These are phyloP conservation scores for Henicopernis longicauda DNA, from an alignment of 2,113 vertebrate species.

Conservation along the genomic window DNA sequence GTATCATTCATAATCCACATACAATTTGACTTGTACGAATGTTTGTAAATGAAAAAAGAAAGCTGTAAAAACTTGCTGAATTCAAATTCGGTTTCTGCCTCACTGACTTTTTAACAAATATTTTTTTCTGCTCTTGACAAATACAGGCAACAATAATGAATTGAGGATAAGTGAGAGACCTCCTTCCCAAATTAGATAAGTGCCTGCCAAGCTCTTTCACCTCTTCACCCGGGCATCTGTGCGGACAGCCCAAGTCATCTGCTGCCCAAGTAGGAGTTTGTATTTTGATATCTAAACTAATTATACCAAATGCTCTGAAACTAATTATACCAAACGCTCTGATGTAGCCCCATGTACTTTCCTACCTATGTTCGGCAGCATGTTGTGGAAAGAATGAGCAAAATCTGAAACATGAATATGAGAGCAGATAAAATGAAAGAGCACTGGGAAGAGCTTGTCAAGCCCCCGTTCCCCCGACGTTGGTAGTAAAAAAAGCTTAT, in stretches of 20 bases:
- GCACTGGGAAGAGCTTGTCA: neutral
- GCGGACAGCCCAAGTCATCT: neutral
- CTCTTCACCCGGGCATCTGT: neutral
- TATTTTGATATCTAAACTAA: slow-evolving; percentile 29
- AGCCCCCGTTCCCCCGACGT: rapidly evolving
- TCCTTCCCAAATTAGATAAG: neutral
- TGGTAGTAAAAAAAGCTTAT: neutral
- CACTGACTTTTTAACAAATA: neutral
- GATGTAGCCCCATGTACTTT: neutral
- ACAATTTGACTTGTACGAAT: neutral
- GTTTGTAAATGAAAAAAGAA: neutral
- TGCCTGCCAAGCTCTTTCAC: neutral
- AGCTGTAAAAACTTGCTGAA: neutral
- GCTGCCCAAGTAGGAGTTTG: neutral
- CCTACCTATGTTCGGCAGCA: neutral
- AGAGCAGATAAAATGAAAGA: neutral
- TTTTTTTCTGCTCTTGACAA: neutral
- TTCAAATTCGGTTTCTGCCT: neutral
- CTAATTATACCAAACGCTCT: neutral
- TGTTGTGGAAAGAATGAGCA: neutral
- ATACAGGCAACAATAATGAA: neutral
- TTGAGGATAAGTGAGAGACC: neutral
- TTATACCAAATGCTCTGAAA: neutral
- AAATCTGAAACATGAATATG: neutral
- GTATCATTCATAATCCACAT: neutral